A percentile compares a stretch with the other conserved stretches of the same genome.
Evolutionary conservation across 2,113 vertebrate species (phyloP).

Genomic region (Ophiodon elongatus): DNA sequence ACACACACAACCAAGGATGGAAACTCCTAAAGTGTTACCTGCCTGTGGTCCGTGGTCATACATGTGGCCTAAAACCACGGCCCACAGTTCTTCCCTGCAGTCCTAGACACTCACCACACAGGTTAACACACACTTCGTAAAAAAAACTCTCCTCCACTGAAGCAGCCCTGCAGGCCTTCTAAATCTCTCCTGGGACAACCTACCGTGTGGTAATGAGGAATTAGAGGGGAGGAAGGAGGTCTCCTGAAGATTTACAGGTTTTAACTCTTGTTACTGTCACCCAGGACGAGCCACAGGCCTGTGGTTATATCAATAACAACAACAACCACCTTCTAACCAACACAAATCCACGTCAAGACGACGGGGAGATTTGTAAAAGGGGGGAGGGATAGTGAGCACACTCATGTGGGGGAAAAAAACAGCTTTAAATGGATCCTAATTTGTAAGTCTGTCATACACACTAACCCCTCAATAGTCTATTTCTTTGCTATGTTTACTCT

Average conservation of each 20-base stretch:
- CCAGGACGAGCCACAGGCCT: constrained; percentile 76
- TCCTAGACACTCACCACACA: constrained; percentile 60
- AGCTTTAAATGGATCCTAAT: constrained; percentile 40
- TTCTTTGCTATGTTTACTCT: constrained; percentile 14
- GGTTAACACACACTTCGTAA: constrained; percentile 70
- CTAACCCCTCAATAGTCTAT: constrained; percentile 27
- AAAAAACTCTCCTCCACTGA: constrained; percentile 44
- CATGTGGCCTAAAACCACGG: constrained; percentile 66
- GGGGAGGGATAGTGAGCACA: constrained; percentile 10
- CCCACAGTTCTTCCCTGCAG: constrained; percentile 68
- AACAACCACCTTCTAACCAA: constrained; percentile 49
- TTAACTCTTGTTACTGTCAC: constrained; percentile 79
- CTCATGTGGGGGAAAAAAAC: constrained; percentile 1
- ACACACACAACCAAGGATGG: constrained; percentile 53
- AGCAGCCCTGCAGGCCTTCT: constrained; percentile 72
- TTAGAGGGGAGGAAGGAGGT: constrained; percentile 80
- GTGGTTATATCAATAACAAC: constrained; percentile 65
- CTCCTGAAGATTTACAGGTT: constrained; percentile 79
- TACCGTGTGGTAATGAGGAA: constrained; percentile 82
- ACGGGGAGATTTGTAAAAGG: constrained; percentile 32
- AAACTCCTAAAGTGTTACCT: constrained; percentile 51
- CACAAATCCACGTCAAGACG: constrained; percentile 33
- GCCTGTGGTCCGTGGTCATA: constrained; percentile 74
- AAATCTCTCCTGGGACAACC: constrained; percentile 79
- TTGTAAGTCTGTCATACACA: constrained; percentile 29